phyloP scores from a whole-genome alignment of 2,113 vertebrate genomes.

The Bothrops jararaca region DNA sequence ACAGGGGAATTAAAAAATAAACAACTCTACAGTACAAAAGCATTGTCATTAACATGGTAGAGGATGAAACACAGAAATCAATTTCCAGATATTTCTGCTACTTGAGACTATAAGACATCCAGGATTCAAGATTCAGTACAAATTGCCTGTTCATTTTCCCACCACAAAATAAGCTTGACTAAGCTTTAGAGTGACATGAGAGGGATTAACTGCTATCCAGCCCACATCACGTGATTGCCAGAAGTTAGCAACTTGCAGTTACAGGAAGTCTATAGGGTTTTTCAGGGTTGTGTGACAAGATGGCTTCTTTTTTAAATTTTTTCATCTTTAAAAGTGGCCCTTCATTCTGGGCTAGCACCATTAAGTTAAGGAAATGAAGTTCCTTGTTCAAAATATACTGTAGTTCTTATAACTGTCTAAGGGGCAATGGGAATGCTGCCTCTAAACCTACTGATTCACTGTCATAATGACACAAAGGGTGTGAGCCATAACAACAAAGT shows the following conservation, averaged over 20 bases:
- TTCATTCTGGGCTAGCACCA: background rate
- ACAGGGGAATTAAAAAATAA: background rate
- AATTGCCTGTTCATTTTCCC: constrained; percentile 13
- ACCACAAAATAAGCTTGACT: background rate
- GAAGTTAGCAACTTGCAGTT: background rate
- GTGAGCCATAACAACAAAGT: background rate
- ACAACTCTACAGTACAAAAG: background rate
- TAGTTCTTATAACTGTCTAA: background rate
- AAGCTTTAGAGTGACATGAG: background rate
- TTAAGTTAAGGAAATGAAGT: background rate
- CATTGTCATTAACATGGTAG: background rate
- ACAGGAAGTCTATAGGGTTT: background rate
- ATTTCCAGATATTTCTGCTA: background rate
- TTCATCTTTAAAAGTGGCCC: background rate
- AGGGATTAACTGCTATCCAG: background rate
- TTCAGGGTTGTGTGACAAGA: background rate
- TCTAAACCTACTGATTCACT: constrained; percentile 15
- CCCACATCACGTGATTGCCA: background rate
- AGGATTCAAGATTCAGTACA: background rate
- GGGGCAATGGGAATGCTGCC: background rate
- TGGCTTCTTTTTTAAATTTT: background rate
- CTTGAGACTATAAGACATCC: background rate
- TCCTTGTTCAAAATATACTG: background rate
- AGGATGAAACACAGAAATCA: background rate
- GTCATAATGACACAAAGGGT: background rate